Evolutionary conservation across 2,888 invertebrate species (phyloP), one percentile per base, ranked within the genome.

Genomic region (Mesorhabditis spiculigera): DNA sequence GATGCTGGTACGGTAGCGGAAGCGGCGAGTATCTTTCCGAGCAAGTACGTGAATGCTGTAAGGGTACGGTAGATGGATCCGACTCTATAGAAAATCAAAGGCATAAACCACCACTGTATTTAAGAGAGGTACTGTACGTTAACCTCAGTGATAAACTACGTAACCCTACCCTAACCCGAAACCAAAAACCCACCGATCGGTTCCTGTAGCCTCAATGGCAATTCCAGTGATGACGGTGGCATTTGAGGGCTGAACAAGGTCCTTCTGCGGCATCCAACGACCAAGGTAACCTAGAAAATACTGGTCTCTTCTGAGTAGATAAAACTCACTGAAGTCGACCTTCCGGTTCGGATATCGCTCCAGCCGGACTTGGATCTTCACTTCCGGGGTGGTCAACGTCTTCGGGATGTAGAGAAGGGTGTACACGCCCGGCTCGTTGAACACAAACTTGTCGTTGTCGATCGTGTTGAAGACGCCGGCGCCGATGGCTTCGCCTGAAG

Each of bases 401-500:
- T 77, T 73, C 10, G 85, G 85, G 68, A 85, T 82, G 68, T 83
- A 82, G n/a, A 92, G 90, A 74, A 95, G 87, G 0, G 93, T 93
- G 85, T 92, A 96, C 87, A 95, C 95, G 73, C 93, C 93, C 87
- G 93, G 92, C 45, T 95, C 95, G 83, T 95, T 95, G 88, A 96
- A 95, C 0, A 94, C 94, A 86, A 95, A 96, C 72, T 91, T 91
- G 50, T 92, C 88, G 76, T 92, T 92, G 85, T 96, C 95, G 86
- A 95, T 95, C 0, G 95, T 95, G 42, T 93, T 90, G 75, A 96
- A 90, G 86, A 96, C 95, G 0, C 95, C 95, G 86, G 95, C 95
- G 41, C 96, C 96, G 84, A 93, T 94, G 45, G 93, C 92, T 42
- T 92, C 91, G 1, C 92, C 95, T 90, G 81, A 45, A 84, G 41